These are phyloP conservation scores for Prionailurus viverrinus DNA, from an alignment of 2,113 vertebrate species.

Conservation along the genomic window DNA sequence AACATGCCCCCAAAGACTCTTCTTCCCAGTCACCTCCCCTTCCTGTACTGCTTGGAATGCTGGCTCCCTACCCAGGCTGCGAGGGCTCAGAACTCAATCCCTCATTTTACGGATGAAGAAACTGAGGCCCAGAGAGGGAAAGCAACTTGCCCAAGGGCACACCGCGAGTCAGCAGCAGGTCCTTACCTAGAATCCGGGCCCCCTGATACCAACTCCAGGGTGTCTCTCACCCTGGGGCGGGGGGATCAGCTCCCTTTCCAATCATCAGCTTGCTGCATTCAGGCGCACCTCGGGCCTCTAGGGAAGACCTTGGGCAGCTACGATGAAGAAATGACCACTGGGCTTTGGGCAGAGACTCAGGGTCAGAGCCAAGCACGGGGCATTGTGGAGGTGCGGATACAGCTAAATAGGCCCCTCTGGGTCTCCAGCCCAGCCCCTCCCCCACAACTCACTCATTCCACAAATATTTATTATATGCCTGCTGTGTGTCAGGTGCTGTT, in stretches of 20 bases:
- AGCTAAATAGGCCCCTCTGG: background rate
- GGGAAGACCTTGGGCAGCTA: background rate
- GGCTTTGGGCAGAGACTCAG: background rate
- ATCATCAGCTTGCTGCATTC: background rate
- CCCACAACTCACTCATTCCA: background rate
- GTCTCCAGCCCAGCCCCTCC: background rate
- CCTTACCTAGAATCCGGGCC: background rate
- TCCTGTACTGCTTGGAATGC: background rate
- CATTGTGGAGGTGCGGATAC: background rate
- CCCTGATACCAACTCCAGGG: background rate
- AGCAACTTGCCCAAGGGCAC: background rate
- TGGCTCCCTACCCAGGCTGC: background rate
- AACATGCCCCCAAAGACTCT: conserved; percentile 82
- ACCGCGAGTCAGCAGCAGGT: background rate
- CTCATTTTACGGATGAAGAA: conserved; percentile 29
- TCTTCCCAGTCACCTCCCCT: conserved; percentile 26
- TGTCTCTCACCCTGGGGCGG: background rate
- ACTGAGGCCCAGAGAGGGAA: conserved; percentile 44
- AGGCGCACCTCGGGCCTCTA: background rate
- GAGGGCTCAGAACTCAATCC: background rate
- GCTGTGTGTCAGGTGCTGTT: background rate
- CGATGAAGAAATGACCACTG: background rate
- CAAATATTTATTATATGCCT: background rate
- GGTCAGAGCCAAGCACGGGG: background rate
- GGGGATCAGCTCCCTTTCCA: no score